A percentile compares a stretch with the other conserved stretches of the same genome.
Evolutionary conservation across 1,140 invertebrate genomes (phyloP).

Genomic region (Rhopalosiphum padi): DNA sequence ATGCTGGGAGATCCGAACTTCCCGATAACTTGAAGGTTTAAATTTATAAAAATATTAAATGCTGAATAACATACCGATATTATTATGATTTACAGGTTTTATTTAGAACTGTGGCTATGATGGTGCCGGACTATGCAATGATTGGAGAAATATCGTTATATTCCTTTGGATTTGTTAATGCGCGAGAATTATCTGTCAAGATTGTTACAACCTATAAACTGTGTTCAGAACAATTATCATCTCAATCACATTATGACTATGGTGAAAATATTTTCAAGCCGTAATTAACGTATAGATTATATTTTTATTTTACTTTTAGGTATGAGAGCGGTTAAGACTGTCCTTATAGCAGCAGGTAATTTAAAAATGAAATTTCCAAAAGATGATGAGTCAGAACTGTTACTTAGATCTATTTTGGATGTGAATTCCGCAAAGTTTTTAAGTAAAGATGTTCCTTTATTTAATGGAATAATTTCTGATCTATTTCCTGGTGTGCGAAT

Average conservation of each 20-base stretch:
- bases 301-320: slow-evolving; percentile 55
- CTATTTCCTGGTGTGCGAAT: slow-evolving; percentile 83
- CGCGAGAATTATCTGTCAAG: slow-evolving; percentile 81
- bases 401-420: slow-evolving; percentile 86
- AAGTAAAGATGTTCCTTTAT: slow-evolving; percentile 85
- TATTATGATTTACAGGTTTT: slow-evolving; percentile 81
- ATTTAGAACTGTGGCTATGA: slow-evolving; percentile 93
- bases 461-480: slow-evolving; percentile 92
- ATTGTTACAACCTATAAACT: slow-evolving; percentile 89
- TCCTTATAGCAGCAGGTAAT: slow-evolving; percentile 85
- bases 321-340: slow-evolving; percentile 84
- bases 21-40: slow-evolving; percentile 84
- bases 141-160: slow-evolving; percentile 92
- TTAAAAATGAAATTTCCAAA: slow-evolving; percentile 84
- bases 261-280: background rate
- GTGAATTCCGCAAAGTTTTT: slow-evolving; percentile 94
- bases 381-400: slow-evolving; percentile 78
- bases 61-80: slow-evolving; percentile 72
- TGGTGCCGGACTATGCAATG: slow-evolving; percentile 92
- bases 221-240: slow-evolving; percentile 88
- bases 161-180: slow-evolving; percentile 86
- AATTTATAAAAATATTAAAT: background rate
- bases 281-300: background rate
- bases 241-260: slow-evolving; percentile 84
- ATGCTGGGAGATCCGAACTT: slow-evolving; percentile 84